Percentiles rank a stretch among this genome's conserved stretches.
These are phyloP conservation scores for Galeopsomyia nigrocyanea DNA, from an alignment of 2,888 invertebrate genomes.

Conservation along the genomic window DNA sequence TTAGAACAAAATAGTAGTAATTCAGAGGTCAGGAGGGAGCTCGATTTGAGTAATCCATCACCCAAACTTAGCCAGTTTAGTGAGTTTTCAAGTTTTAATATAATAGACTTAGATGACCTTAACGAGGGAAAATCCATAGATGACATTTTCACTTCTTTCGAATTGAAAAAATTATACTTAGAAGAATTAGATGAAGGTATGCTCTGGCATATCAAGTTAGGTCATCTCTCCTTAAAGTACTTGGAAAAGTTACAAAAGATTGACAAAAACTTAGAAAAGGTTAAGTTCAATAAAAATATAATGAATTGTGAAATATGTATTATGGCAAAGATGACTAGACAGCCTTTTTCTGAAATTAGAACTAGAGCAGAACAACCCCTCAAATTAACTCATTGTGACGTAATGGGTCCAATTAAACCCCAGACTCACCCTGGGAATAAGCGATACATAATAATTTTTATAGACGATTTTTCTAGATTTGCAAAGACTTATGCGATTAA, in stretches of 20 bases:
- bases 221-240: background rate
- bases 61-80: conserved; percentile 1
- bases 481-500: too few species aligned
- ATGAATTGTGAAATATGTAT: too few species aligned
- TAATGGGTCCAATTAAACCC: too few species aligned
- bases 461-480: background rate
- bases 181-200: background rate
- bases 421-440: too few species aligned
- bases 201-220: background rate
- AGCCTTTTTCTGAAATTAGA: too few species aligned
- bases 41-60: too few species aligned
- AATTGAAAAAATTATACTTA: background rate
- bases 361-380: too few species aligned
- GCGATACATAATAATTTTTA: too few species aligned
- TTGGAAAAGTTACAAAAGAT: background rate
- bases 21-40: conserved; percentile 22
- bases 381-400: too few species aligned
- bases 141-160: background rate
- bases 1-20: conserved; percentile 5
- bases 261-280: too few species aligned
- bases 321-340: too few species aligned
- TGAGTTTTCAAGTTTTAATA: conserved; percentile 35
- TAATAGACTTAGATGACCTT: background rate
- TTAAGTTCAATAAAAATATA: too few species aligned
- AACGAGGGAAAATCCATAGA: background rate